phyloP scores from a whole-genome alignment of 2,797 vertebrate species.

The Mormyrops boulengeri region DNA sequence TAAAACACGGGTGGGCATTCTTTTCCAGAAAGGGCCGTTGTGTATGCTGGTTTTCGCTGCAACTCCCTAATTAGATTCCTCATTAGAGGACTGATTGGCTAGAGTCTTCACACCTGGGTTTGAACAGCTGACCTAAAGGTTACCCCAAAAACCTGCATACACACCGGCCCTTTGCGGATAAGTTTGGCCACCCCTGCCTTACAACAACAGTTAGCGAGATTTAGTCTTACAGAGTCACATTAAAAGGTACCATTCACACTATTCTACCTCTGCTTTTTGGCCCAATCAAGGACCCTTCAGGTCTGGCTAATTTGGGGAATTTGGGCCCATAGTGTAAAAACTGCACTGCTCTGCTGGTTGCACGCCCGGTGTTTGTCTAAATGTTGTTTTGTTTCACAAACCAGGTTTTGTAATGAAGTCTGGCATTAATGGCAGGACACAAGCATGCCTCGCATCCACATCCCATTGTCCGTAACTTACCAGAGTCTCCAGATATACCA shows the following conservation, averaged over 20 bases:
- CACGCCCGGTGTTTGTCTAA: neutral
- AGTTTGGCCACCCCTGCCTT: too few relatives aligned
- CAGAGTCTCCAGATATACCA: constrained; percentile 66
- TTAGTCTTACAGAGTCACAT: neutral
- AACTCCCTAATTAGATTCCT: neutral
- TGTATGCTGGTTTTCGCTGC: neutral
- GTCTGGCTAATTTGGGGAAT: neutral
- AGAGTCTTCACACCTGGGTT: neutral
- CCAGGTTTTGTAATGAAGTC: neutral
- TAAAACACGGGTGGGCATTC: neutral
- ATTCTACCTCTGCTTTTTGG: neutral
- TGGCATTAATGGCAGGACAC: neutral
- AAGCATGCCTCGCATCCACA: neutral
- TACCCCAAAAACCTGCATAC: neutral
- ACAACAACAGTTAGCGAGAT: neutral
- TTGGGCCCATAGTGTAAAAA: neutral
- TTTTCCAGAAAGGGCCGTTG: neutral
- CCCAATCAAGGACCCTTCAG: neutral
- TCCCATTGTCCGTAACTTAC: constrained; percentile 50
- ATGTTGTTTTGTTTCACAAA: neutral
- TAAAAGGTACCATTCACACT: neutral
- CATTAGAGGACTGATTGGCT: neutral
- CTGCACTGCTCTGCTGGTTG: neutral
- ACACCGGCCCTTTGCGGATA: neutral
- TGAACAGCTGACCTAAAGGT: neutral